Percentiles rank a stretch among this genome's conserved stretches.
Conservation (phyloP, 2,113 vertebrate species). For the Bothrops jararaca region DNA sequence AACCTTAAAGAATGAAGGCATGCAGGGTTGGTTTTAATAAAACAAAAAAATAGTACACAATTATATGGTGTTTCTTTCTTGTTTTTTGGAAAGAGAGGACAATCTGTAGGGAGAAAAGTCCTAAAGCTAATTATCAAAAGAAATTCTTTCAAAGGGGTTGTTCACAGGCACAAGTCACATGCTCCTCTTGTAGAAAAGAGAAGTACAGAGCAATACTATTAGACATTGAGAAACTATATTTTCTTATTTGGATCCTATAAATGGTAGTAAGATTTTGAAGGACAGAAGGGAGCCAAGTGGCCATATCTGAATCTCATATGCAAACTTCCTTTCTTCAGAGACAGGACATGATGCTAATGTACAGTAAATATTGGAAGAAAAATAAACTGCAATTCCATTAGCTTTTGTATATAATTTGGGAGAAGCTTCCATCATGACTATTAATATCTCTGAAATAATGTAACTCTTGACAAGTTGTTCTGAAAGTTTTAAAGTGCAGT, state of each 20-base stretch:
- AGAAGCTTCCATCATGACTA: too few species aligned
- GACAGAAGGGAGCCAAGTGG: neutral
- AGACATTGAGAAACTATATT: neutral
- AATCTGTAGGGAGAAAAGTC: neutral
- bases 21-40: neutral
- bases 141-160: neutral
- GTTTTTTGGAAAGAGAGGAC: neutral
- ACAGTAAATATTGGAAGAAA: too few species aligned
- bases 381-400: too few species aligned
- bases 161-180: neutral
- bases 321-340: too few species aligned
- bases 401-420: too few species aligned
- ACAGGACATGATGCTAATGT: too few species aligned
- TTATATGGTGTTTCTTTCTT: neutral
- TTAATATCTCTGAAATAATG: too few species aligned
- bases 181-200: neutral
- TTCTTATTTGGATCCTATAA: neutral
- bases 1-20: neutral
- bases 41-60: neutral
- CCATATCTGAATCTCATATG: neutral
- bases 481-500: too few species aligned
- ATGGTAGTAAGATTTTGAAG: neutral
- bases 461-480: too few species aligned
- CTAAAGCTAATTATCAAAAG: neutral
- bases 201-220: neutral